These are phyloP conservation scores for Formicarius rufipectus DNA, from an alignment of 2,113 vertebrate genomes.

Conservation along the genomic window DNA sequence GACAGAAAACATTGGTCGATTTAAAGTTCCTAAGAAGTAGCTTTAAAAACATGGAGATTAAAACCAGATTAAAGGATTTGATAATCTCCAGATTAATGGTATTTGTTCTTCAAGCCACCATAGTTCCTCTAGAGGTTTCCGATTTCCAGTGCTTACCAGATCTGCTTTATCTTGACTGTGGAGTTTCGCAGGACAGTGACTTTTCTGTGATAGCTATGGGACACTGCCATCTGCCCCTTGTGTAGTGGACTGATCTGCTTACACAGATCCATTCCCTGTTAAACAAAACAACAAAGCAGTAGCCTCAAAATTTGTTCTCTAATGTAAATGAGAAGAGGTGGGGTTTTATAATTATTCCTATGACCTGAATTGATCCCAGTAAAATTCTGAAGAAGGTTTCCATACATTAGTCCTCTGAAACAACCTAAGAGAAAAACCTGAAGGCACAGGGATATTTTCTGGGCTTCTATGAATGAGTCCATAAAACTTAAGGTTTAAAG, in stretches of 20 bases:
- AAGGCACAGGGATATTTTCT: accelerated
- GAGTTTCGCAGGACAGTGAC: not conserved
- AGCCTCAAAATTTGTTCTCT: not conserved
- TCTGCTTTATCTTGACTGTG: not conserved
- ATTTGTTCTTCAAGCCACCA: not conserved
- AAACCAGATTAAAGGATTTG: not conserved
- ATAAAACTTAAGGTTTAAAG: not conserved
- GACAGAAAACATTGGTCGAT: not conserved
- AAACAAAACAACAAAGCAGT: not conserved
- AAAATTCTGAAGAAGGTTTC: not conserved
- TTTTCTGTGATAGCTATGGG: not conserved
- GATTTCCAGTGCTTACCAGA: not conserved
- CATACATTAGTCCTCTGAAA: not conserved
- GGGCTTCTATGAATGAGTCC: not conserved
- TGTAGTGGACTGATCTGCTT: not conserved
- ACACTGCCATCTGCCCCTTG: not conserved
- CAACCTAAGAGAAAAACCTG: not conserved
- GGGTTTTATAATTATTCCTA: not conserved
- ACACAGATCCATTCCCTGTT: not conserved
- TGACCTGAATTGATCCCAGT: not conserved
- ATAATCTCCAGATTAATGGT: not conserved
- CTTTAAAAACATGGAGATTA: not conserved
- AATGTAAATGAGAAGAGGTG: not conserved
- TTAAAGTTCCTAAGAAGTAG: not conserved
- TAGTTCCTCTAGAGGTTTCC: not conserved